phyloP scores from a whole-genome alignment of 2,113 vertebrate genomes.

The Stictonetta naevosa region DNA sequence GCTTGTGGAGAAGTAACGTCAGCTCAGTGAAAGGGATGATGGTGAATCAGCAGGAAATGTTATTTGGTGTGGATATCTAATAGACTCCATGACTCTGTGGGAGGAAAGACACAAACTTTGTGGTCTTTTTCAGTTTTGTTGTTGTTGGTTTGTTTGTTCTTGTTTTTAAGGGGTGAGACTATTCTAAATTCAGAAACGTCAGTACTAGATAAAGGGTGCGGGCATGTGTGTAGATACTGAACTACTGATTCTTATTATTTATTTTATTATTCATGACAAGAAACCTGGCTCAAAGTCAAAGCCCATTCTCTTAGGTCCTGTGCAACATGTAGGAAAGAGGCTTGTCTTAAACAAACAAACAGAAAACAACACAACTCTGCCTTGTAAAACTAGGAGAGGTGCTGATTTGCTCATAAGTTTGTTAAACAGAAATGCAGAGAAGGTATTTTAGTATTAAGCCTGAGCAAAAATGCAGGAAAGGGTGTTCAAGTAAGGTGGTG shows the following conservation, averaged over 20 bases:
- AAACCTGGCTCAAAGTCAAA: not conserved
- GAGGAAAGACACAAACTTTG: not conserved
- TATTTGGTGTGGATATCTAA: not conserved
- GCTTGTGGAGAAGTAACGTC: not conserved
- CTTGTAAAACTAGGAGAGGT: not conserved
- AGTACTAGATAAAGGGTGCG: not conserved
- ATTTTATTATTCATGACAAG: not conserved
- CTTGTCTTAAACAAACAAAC: not conserved
- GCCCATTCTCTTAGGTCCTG: not conserved
- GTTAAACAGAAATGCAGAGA: not conserved
- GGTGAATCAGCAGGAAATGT: not conserved
- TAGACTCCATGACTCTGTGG: not conserved
- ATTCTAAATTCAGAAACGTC: not conserved
- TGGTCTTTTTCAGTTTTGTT: not conserved
- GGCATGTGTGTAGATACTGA: not conserved
- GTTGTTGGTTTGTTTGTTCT: too few relatives aligned
- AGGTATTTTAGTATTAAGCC: not conserved
- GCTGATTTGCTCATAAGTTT: not conserved
- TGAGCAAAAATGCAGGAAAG: not conserved
- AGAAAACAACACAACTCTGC: not conserved
- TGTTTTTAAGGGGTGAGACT: not conserved
- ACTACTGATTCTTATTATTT: not conserved
- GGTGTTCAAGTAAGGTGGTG: not conserved
- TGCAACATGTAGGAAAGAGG: not conserved
- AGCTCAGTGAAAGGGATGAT: not conserved